Conservation (phyloP, 2,113 vertebrate genomes). For the Hippocampus abdominalis region DNA sequence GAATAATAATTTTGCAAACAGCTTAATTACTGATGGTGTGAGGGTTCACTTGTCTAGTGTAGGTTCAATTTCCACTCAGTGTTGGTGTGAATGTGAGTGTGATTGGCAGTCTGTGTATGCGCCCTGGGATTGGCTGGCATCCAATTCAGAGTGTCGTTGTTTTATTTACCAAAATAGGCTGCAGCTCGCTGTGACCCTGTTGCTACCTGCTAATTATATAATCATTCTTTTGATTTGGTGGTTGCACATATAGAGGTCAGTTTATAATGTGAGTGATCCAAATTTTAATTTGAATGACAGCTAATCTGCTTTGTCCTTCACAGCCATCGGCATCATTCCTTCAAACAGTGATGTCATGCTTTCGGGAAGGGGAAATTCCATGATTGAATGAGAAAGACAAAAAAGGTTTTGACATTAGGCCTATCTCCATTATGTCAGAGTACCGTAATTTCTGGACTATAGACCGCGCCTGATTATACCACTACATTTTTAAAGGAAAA, state of each 20-base stretch:
- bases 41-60: not conserved
- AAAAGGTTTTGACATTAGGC: not conserved
- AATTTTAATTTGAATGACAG: not conserved
- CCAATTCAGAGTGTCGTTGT: not conserved
- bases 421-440: not conserved
- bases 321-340: not conserved
- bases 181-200: not conserved
- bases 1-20: not conserved
- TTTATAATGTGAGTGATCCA: not conserved
- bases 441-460: too few relatives aligned
- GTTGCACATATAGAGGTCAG: not conserved
- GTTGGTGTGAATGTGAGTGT: not conserved
- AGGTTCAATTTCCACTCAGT: not conserved
- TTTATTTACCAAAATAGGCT: not conserved
- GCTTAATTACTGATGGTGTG: not conserved
- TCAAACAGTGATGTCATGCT: not conserved
- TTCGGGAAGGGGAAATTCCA: not conserved
- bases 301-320: not conserved
- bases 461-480: too few relatives aligned
- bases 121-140: not conserved
- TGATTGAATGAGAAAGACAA: not conserved
- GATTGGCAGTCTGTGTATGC: not conserved
- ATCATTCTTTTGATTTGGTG: not conserved
- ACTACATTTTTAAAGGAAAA: too few relatives aligned
- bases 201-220: not conserved